phyloP scores from a whole-genome alignment of 2,113 vertebrate species.

The Vulpes ferrilata region DNA sequence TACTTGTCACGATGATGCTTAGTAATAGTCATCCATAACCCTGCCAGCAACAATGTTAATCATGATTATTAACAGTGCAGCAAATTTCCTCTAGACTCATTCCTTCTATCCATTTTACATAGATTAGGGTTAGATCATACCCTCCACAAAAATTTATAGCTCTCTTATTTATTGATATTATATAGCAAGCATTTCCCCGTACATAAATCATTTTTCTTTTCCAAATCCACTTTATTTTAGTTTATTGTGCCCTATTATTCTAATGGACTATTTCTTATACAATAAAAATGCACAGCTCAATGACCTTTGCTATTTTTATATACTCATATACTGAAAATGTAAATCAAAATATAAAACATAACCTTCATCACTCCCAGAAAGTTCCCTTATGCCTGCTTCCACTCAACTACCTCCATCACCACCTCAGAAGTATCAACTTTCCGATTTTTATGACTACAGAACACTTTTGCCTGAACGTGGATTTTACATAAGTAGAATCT shows the following conservation, averaged over 20 bases:
- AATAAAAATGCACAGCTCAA: neutral
- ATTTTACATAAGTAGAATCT: neutral
- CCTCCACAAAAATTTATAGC: neutral
- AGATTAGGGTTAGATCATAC: neutral
- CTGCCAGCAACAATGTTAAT: neutral
- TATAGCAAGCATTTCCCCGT: neutral
- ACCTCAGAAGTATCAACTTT: neutral
- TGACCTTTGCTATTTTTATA: constrained; percentile 47
- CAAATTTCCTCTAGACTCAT: neutral
- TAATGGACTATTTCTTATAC: neutral
- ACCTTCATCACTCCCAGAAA: neutral
- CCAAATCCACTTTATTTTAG: constrained; percentile 30
- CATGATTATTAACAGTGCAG: neutral
- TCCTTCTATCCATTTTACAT: neutral
- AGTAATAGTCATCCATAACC: neutral
- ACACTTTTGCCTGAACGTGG: neutral
- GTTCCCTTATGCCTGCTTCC: neutral
- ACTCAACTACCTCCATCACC: neutral
- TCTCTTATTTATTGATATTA: neutral
- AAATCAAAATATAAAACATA: constrained; percentile 34
- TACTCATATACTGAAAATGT: neutral
- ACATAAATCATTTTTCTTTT: neutral
- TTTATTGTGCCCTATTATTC: neutral
- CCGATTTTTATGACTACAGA: constrained; percentile 11
- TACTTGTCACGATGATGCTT: neutral